phyloP scores from a whole-genome alignment of 2,888 invertebrate genomes.

The Gymnosoma rotundatum region DNA sequence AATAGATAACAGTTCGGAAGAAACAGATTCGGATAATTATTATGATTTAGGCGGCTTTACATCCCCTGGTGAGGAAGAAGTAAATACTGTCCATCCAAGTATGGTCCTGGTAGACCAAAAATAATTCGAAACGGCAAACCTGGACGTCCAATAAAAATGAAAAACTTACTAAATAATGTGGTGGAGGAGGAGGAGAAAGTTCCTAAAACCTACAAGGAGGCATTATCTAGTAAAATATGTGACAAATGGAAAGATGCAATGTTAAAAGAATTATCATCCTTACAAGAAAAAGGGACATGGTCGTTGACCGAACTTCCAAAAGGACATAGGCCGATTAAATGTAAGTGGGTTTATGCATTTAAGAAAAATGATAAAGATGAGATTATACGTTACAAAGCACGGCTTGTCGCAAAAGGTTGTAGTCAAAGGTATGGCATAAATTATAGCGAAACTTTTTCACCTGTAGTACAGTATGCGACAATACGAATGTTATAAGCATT shows the following conservation, averaged over 20 bases:
- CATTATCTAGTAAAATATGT: background rate
- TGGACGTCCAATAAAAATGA: background rate
- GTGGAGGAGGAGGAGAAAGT: background rate
- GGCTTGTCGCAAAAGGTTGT: background rate
- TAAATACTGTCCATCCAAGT: background rate
- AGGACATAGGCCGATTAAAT: background rate
- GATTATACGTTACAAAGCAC: background rate
- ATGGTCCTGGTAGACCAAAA: background rate
- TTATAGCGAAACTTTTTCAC: too few relatives aligned
- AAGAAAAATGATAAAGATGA: too few relatives aligned
- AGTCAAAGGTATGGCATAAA: background rate
- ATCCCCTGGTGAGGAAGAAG: background rate
- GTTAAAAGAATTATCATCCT: slow-evolving; percentile 3
- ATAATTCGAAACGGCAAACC: background rate
- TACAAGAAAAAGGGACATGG: background rate
- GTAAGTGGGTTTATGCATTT: too few relatives aligned
- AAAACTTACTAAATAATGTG: too few relatives aligned
- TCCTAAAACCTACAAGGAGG: background rate
- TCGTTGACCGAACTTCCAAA: background rate
- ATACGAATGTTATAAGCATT: too few relatives aligned
- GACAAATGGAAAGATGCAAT: background rate
- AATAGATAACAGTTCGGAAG: background rate
- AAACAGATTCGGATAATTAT: background rate
- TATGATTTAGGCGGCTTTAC: background rate
- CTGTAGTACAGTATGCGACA: too few relatives aligned